Evolutionary conservation across 2,113 vertebrate species (phyloP), one percentile per base, ranked within the genome.

Genomic region (Drymodes brunneopygia): DNA sequence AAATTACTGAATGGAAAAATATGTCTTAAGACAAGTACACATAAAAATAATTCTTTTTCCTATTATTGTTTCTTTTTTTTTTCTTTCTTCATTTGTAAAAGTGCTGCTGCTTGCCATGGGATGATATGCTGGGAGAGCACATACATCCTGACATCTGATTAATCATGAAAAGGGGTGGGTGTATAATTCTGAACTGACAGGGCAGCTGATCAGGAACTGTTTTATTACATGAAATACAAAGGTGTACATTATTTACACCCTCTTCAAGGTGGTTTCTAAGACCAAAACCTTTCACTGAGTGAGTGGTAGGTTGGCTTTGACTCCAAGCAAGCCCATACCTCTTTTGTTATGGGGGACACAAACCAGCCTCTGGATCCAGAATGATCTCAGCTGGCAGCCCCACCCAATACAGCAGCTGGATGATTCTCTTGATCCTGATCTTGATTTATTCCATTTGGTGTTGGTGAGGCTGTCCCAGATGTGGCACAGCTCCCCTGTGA

Each of bases 1-100:
- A 97, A 98, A 97, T 97, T 97, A 97, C 96, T 97, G 97, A 98
- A 97, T 97, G 96, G 97, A 97, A 98, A 98, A 98, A 97, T 97
- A 97, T 96, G 96, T 94, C 95, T 97, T 97, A 96, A 97, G 97
- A 98, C 92, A 96, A 97, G 80, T 94, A 97, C 92, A 96, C 92
- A 97, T 95, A 97, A 97, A 97, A 98, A 97, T 96, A 95, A 97
- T 93, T 95, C 77, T 95, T 98, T 97, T 97, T 94, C 96, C 96
- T 95, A 97, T 97, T 98, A 96, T 97, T 94, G 89, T 69, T 81
- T 91, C 94, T 91, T 69, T 94, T 93, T 69, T 35, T 56, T 53
- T 71, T 57, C 53, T 86, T 65, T 90, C 90, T 93, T 78, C 87
- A 47, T 96, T 97, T 97, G 94, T 97, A 95, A 96, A 96, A 14